phyloP scores from a whole-genome alignment of 2,888 invertebrate species.

The Phalangium opilio region DNA sequence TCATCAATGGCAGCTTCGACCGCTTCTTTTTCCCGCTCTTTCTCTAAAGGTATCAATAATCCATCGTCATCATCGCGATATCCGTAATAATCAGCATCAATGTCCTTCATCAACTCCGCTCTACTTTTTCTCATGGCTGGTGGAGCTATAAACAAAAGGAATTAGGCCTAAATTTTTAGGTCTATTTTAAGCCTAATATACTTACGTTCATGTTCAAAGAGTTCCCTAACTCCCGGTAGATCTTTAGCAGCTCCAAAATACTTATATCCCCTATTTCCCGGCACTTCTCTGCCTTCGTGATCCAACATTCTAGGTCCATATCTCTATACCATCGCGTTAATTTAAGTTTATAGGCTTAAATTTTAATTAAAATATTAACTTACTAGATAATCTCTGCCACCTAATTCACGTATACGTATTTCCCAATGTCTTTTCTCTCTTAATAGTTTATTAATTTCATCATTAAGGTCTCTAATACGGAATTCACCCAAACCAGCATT shows the following conservation, averaged over 20 bases:
- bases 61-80: constrained; percentile 98
- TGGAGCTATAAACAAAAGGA: constrained; percentile 44
- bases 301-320: constrained; percentile 61
- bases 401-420: constrained; percentile 80
- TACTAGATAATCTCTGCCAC: constrained; percentile 59
- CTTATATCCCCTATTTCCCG: constrained; percentile 67
- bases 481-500: constrained; percentile 99
- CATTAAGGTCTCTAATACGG: constrained; percentile 90
- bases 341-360: constrained; percentile 7
- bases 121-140: constrained; percentile 77
- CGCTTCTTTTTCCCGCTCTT: constrained; percentile 54
- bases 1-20: constrained; percentile 46
- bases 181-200: too few relatives aligned
- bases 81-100: constrained; percentile 98
- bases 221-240: constrained; percentile 88
- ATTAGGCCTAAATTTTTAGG: too few relatives aligned
- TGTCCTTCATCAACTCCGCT: constrained; percentile 91
- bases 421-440: constrained; percentile 97
- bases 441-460: constrained; percentile 95
- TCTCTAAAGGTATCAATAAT: constrained; percentile 71
- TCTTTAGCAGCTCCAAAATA: constrained; percentile 95
- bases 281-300: constrained; percentile 88
- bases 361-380: constrained; percentile 13
- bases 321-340: background rate
- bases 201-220: constrained; percentile 77